Evolutionary conservation across 2,888 invertebrate genomes (phyloP).

Genomic region (Dione juno): DNA sequence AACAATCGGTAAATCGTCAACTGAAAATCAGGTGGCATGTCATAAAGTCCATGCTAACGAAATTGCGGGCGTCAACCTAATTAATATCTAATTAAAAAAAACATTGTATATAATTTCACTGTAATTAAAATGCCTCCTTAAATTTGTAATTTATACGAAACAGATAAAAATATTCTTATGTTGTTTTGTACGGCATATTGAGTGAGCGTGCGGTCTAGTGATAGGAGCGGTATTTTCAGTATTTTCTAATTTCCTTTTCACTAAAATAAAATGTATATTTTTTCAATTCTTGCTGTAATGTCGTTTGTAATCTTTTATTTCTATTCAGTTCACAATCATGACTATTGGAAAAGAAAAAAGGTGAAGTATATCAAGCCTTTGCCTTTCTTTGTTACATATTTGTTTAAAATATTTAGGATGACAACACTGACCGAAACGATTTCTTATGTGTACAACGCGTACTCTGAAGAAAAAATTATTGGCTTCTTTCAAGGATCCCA

Average conservation of each 20-base stretch:
- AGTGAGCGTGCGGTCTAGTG: background rate
- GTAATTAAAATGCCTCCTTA: too few species aligned
- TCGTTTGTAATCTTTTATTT: slow-evolving; percentile 1
- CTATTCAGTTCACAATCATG: slow-evolving; percentile 16
- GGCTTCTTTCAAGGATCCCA: background rate
- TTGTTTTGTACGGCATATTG: background rate
- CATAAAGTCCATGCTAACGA: too few species aligned
- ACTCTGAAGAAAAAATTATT: slow-evolving; percentile 9
- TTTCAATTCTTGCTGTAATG: background rate
- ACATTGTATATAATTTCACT: too few species aligned
- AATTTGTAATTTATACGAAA: slow-evolving; percentile 2
- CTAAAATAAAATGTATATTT: slow-evolving; percentile 3
- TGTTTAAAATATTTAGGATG: slow-evolving; percentile 1
- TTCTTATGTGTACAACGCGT: background rate
- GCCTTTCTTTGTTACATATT: slow-evolving; percentile 2
- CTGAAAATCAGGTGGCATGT: too few species aligned
- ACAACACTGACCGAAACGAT: background rate
- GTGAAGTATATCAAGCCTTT: slow-evolving; percentile 10
- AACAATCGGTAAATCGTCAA: too few species aligned
- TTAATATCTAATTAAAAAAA: too few species aligned
- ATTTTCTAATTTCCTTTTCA: background rate
- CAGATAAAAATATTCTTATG: background rate
- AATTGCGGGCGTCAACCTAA: too few species aligned
- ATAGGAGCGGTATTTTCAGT: background rate
- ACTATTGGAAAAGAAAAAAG: slow-evolving; percentile 9